Conservation (phyloP, 2,797 vertebrate species). For the Gephyroberyx darwinii region DNA sequence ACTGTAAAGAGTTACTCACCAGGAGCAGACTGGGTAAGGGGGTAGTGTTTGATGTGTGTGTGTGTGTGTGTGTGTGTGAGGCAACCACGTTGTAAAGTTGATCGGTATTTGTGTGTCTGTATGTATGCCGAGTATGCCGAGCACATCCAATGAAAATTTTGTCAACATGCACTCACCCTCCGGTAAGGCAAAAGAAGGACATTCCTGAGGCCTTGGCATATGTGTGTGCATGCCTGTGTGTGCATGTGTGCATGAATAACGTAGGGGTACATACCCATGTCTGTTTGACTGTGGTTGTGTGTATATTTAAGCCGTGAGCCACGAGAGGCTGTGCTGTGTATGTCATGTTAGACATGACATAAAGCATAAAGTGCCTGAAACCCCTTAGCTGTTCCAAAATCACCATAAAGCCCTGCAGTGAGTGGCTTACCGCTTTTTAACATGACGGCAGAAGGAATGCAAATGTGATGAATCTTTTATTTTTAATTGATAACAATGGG, state of each 20-base stretch:
- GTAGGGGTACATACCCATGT: no score
- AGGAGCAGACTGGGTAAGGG: slow-evolving; percentile 49
- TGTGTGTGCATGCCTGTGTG: slow-evolving; percentile 2
- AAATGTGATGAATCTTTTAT: no score
- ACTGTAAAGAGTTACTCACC: slow-evolving; percentile 61
- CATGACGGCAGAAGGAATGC: no score
- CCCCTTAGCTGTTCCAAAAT: no score
- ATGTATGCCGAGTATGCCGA: background rate
- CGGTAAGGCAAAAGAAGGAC: background rate
- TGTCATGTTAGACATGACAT: no score
- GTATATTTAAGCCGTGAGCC: background rate
- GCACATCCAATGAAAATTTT: background rate
- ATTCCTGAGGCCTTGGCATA: background rate
- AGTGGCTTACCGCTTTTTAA: no score
- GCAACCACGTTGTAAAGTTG: no score
- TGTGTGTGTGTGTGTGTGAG: background rate
- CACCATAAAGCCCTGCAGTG: no score
- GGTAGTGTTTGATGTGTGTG: slow-evolving; percentile 19
- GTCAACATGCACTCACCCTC: background rate
- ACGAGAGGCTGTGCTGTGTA: no score
- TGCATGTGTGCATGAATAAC: background rate
- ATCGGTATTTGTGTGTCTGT: background rate
- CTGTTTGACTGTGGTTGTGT: slow-evolving; percentile 20
- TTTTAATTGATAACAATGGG: no score
- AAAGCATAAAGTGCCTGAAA: no score